Evolutionary conservation across 2,888 invertebrate species (phyloP), one percentile per base, ranked within the genome.

Genomic region (Sarcophaga variegata): DNA sequence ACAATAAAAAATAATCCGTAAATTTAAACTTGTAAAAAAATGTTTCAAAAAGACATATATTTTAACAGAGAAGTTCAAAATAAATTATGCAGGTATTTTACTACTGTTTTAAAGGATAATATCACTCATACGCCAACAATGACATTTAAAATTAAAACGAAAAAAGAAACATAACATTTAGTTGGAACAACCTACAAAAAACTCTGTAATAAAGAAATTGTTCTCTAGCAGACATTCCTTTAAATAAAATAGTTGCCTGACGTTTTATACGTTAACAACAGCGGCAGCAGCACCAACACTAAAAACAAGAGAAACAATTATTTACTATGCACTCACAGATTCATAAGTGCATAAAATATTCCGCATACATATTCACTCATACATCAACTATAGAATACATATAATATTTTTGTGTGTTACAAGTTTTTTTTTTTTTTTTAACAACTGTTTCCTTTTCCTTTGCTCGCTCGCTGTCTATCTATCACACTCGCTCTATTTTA

Each of bases 51-150:
- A 37, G 10, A 37, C 8, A 37, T 37, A 8, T 37, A 37, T 10
- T 37, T 37, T 37, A 10, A 0, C 37, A 37, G 10, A 10, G 8
- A 37, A 37, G 10, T 37, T 37, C 37, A 10, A 37, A 37, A 37
- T 2, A 37, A 37, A 37, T 37, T 10, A 10, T 37, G 37, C 37
- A 37, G 37, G 37, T 10, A 37, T 37, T 37, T 37, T 8, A 10
- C 37, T 1, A 37, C 37, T 37, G 2, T 63, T 22, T 20, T 37
- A 37, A 66, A 45, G 6, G 2, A 37, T 27, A 45, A 66, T 67
- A 67, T 67, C n/a, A 67, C 67, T 67, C 20, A 67, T 67, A 67
- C 47, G 67, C n/a, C 67, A 67, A 6, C 8, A 4, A 47, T 67
- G 67, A 67, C 67, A 67, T n/a, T 47, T 47, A 59, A 59, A 59